phyloP scores from a whole-genome alignment of 2,888 invertebrate genomes.

The Conchocele bisecta region DNA sequence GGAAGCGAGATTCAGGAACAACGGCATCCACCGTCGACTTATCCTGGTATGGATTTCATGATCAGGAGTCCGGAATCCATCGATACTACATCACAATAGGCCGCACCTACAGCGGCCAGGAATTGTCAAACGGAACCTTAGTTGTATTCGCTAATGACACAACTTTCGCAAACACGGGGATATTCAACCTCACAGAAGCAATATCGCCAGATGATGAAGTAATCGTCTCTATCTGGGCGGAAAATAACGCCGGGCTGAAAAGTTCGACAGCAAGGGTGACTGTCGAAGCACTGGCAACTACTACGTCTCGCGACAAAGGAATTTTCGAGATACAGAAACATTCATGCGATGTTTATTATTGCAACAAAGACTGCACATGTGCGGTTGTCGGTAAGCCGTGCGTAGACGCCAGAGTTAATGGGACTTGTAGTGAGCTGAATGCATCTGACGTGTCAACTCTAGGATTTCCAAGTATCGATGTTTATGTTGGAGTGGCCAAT shows the following conservation, averaged over 20 bases:
- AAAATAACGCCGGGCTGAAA: constrained; percentile 51
- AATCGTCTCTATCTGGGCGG: constrained; percentile 51
- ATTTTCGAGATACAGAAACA: constrained; percentile 32
- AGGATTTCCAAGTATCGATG: not conserved
- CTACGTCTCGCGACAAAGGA: not conserved
- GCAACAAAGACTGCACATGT: constrained; percentile 44
- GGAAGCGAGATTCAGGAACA: not conserved
- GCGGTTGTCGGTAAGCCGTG: constrained; percentile 26
- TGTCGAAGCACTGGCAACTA: not conserved
- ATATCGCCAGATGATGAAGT: constrained; percentile 15
- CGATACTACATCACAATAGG: constrained; percentile 44
- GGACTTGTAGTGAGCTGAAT: not conserved
- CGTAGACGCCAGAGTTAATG: not conserved
- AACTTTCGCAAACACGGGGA: no score
- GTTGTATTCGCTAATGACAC: no score
- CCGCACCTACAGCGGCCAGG: constrained; percentile 35
- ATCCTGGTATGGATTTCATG: constrained; percentile 60
- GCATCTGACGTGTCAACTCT: not conserved
- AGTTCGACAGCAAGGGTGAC: constrained; percentile 29
- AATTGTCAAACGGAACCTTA: constrained; percentile 38
- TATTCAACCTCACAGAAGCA: no score
- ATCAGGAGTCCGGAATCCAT: constrained; percentile 53
- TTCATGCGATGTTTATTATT: constrained; percentile 35
- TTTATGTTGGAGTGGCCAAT: not conserved
- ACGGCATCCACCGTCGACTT: constrained; percentile 19